A percentile compares a stretch with the other conserved stretches of the same genome.
These are phyloP conservation scores for Drosophila repleta DNA, from an alignment of 1,140 invertebrate genomes.

Conservation along the genomic window DNA sequence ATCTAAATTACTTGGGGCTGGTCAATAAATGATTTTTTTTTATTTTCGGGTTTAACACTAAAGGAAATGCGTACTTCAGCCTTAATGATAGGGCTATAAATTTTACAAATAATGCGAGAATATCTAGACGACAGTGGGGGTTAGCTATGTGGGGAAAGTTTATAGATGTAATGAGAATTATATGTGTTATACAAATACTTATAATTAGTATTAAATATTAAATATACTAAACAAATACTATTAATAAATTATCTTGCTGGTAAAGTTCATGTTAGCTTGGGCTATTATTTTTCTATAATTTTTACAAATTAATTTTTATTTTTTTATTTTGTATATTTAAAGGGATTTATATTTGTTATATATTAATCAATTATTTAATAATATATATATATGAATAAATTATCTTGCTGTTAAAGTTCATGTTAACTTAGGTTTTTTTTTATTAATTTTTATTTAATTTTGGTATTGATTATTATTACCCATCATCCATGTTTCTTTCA, in stretches of 20 bases:
- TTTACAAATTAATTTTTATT: too few relatives aligned
- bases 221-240: not conserved
- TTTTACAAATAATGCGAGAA: constrained; percentile 2
- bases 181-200: too few relatives aligned
- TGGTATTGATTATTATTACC: too few relatives aligned
- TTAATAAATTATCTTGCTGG: not conserved
- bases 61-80: constrained; percentile 28
- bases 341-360: too few relatives aligned
- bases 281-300: too few relatives aligned
- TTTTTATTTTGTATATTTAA: not conserved
- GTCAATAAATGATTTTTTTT: constrained; percentile 4
- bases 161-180: not conserved
- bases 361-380: not conserved
- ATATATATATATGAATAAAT: not conserved
- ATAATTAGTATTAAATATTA: not conserved
- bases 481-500: too few relatives aligned
- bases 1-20: constrained; percentile 14
- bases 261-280: not conserved
- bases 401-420: not conserved
- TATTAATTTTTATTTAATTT: too few relatives aligned
- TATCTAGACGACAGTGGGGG: not conserved
- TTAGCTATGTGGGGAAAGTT: not conserved
- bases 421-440: not conserved
- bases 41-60: constrained; percentile 1
- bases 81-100: constrained; percentile 9